Conservation (phyloP, 2,797 vertebrate genomes). For the Premnoplex brunnescens region DNA sequence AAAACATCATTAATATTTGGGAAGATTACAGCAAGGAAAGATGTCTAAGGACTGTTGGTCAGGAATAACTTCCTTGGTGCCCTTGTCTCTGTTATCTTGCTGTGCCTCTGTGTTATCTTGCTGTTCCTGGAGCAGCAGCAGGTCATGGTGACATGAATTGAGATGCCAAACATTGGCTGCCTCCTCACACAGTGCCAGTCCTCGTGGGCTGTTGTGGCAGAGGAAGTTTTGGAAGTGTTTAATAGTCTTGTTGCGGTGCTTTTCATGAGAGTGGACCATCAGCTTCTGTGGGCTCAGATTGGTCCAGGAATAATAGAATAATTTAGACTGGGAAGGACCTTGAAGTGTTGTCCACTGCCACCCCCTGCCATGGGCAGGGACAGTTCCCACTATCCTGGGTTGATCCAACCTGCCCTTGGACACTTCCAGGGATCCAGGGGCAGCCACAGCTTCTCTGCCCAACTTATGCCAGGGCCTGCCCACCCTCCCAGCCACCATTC, state of each 20-base stretch:
- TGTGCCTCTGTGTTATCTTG: background rate
- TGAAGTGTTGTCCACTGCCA: background rate
- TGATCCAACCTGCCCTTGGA: background rate
- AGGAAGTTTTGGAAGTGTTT: background rate
- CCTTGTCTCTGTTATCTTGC: background rate
- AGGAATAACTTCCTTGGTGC: background rate
- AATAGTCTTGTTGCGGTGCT: background rate
- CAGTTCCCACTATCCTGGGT: rapidly evolving
- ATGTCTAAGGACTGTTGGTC: background rate
- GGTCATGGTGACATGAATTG: background rate
- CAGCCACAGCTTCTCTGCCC: background rate
- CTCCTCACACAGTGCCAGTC: background rate
- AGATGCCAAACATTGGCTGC: background rate
- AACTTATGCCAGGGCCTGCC: background rate
- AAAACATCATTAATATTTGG: background rate
- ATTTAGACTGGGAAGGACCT: background rate
- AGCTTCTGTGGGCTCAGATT: rapidly evolving
- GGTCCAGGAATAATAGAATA: too few relatives aligned
- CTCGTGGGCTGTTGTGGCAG: background rate
- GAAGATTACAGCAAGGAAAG: background rate
- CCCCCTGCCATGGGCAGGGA: background rate
- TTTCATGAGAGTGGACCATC: background rate
- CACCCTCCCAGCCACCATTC: background rate
- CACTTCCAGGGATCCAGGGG: background rate
- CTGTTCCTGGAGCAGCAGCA: background rate